Evolutionary conservation across 1,140 invertebrate genomes (phyloP), one percentile per base, ranked within the genome.

Genomic region (Cotesia typhae): DNA sequence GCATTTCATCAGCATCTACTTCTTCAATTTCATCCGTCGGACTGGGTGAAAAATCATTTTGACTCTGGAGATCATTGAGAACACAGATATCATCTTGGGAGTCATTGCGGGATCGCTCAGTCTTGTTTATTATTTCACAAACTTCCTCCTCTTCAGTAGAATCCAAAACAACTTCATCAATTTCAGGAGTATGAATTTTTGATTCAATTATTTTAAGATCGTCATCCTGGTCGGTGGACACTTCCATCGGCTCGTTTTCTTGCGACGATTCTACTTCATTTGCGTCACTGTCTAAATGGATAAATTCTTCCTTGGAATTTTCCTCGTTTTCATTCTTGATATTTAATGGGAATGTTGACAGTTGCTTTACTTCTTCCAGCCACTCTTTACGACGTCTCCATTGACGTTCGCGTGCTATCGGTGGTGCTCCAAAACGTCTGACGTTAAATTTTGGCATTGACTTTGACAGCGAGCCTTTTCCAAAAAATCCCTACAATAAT

Each of bases 401-500:
- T 73, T 91, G 90, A 74, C 89, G 87, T 61, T 88, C 86, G 68
- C 87, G 81, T 70, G 91, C 81, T 71, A 91, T 81, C 41, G 83
- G 81, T 28, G 87, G 88, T 52, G 80, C 76, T 64, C 83, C 83
- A 55, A 81, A 82, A 59, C 75, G 81, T 53, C 76, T 69, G 78
- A 86, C 85, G 10, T 84, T 82, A 77, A 87, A 87, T 36, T 82
- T 82, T 38, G 92, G 92, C 75, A 87, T 88, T 47, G 90, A 89
- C 53, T 89, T 86, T 0, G 91, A 93, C 9, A 88, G 79, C 41
- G 89, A 90, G 38, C 92, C 92, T 88, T 93, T 93, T 1, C 93
- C 93, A 87, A 92, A 94, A 82, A 88, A 92, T 7, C 93, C 92
- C 86, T 88, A 57, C 17, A 75, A 75, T 74, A 57, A 68, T 64